Percentiles rank a stretch among this genome's conserved stretches.
Evolutionary conservation across 1,140 invertebrate species (phyloP).

Genomic region (Cyrtorhinus lividipennis): DNA sequence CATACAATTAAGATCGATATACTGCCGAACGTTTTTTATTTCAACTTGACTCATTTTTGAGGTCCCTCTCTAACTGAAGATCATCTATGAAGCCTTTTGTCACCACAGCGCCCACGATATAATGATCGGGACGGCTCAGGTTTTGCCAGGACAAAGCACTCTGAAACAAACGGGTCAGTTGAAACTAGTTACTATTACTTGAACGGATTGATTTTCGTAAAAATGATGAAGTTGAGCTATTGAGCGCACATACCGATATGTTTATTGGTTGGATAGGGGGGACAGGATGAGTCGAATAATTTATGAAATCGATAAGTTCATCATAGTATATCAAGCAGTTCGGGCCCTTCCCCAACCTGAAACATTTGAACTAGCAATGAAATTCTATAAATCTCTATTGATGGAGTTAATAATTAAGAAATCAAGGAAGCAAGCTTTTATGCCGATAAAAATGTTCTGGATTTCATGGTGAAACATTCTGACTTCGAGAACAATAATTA

Average conservation of each 20-base stretch:
- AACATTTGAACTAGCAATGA: too few species aligned
- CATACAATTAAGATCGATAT: too few species aligned
- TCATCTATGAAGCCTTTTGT: conserved; percentile 5
- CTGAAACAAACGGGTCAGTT: not conserved
- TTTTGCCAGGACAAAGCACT: not conserved
- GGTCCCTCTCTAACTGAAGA: not conserved
- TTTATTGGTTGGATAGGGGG: conserved; percentile 17
- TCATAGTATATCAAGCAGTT: conserved; percentile 16
- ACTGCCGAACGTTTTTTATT: too few species aligned
- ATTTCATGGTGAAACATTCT: too few species aligned
- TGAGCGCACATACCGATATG: conserved; percentile 21
- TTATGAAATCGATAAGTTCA: conserved; percentile 21
- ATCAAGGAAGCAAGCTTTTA: too few species aligned
- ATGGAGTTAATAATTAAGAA: too few species aligned
- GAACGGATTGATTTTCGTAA: too few species aligned
- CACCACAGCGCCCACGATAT: not conserved
- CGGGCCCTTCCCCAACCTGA: conserved; percentile 5
- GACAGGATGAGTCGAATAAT: conserved; percentile 22
- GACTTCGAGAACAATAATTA: too few species aligned
- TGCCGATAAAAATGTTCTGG: too few species aligned
- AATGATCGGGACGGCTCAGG: not conserved
- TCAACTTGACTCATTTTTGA: not conserved
- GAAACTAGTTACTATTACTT: too few species aligned
- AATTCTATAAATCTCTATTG: too few species aligned
- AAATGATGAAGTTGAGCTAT: not conserved